Evolutionary conservation across 2,888 invertebrate genomes (phyloP).

Genomic region (Tenthredo distinguenda): DNA sequence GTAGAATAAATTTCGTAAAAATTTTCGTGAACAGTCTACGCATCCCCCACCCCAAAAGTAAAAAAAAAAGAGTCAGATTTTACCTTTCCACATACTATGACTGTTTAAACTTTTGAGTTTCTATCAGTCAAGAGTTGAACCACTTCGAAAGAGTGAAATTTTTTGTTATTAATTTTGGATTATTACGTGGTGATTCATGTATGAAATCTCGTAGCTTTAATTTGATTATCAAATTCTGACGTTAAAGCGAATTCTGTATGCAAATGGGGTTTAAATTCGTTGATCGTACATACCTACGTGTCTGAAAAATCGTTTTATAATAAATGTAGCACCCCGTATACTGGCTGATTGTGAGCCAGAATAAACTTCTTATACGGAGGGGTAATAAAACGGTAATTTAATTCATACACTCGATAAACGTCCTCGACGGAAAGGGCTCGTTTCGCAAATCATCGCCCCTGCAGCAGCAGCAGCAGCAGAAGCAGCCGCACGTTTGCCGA

Average conservation of each 20-base stretch:
- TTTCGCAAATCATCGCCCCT: constrained; percentile 74
- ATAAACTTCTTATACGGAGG: constrained; percentile 63
- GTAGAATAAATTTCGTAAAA: too few species aligned
- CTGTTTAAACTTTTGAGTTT: too few species aligned
- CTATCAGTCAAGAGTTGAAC: too few species aligned
- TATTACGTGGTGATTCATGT: too few species aligned
- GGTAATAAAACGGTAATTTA: constrained; percentile 78
- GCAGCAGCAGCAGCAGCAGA: constrained; percentile 11
- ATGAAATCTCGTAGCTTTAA: neutral
- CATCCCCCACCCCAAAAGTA: too few species aligned
- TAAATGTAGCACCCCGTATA: constrained; percentile 1
- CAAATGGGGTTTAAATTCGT: neutral
- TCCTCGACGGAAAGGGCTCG: constrained; percentile 68
- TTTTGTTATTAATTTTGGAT: too few species aligned
- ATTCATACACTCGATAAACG: constrained; percentile 77
- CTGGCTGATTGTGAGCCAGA: constrained; percentile 28
- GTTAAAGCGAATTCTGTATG: neutral
- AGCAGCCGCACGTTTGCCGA: neutral
- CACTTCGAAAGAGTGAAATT: too few species aligned
- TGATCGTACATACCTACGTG: neutral
- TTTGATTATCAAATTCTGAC: neutral
- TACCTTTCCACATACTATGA: too few species aligned
- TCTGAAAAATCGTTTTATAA: neutral
- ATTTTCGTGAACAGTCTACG: too few species aligned
- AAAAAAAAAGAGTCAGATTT: too few species aligned